Conservation (phyloP, 2,113 vertebrate genomes). For the Callionymus lyra region DNA sequence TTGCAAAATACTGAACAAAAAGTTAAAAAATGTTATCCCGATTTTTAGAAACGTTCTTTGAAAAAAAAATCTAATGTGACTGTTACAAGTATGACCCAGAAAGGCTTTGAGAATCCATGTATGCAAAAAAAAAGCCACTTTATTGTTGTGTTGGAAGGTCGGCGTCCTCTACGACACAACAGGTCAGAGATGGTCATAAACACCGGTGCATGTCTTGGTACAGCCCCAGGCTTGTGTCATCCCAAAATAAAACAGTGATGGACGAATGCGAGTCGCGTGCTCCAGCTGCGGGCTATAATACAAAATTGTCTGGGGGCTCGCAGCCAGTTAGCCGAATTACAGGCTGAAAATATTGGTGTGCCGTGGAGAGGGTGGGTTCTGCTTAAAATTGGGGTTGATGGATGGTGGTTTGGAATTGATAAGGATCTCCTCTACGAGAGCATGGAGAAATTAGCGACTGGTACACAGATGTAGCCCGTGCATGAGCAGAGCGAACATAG, state of each 20-base stretch:
- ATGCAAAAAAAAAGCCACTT: too few relatives aligned
- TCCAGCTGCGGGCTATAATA: constrained; percentile 49
- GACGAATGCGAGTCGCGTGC: constrained; percentile 42
- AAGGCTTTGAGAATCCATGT: too few relatives aligned
- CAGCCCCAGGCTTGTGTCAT: constrained; percentile 22
- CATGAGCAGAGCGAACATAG: constrained; percentile 2
- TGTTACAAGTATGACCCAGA: too few relatives aligned
- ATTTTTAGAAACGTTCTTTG: too few relatives aligned
- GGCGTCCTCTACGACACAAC: not conserved
- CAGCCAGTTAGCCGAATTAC: constrained; percentile 48
- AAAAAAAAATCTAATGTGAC: too few relatives aligned
- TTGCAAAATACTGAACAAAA: too few relatives aligned
- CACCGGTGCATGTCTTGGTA: constrained; percentile 19
- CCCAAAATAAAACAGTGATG: constrained; percentile 30
- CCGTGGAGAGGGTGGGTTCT: constrained; percentile 30
- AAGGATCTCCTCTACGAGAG: constrained; percentile 32
- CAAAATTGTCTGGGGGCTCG: constrained; percentile 48
- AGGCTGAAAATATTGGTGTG: constrained; percentile 49
- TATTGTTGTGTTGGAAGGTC: too few relatives aligned
- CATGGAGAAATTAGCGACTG: constrained; percentile 41
- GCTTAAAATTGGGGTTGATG: constrained; percentile 43
- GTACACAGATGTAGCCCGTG: constrained; percentile 26
- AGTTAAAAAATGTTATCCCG: too few relatives aligned
- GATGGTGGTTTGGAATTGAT: constrained; percentile 47
- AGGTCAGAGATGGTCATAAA: constrained; percentile 18